Evolutionary conservation across 2,888 invertebrate genomes (phyloP).

Genomic region (Monoplex corrugatus): DNA sequence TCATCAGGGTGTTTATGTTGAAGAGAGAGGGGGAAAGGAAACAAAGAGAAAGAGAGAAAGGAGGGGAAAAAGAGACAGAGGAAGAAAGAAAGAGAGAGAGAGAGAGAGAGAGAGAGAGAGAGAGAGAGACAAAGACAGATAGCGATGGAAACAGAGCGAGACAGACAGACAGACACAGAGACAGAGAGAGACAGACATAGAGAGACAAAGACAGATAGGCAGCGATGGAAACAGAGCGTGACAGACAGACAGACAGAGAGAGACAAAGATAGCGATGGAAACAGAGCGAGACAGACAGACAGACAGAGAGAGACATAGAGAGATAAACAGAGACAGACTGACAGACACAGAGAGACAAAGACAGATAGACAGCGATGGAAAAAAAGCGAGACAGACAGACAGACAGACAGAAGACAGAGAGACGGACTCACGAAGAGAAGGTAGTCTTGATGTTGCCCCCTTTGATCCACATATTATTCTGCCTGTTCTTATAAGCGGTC

Average conservation of each 20-base stretch:
- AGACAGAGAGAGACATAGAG: too few relatives aligned
- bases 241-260: not conserved
- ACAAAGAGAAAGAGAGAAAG: not conserved
- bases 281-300: not conserved
- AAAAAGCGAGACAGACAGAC: not conserved
- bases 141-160: not conserved
- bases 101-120: not conserved
- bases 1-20: not conserved
- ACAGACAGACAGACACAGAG: not conserved
- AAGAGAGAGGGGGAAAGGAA: not conserved
- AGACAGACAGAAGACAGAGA: not conserved
- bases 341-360: too few relatives aligned
- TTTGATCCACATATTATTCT: conserved; percentile 51
- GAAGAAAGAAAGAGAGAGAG: not conserved
- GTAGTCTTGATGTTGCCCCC: conserved; percentile 44
- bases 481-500: conserved; percentile 53
- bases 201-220: not conserved
- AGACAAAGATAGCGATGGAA: not conserved
- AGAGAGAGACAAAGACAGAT: not conserved
- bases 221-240: not conserved
- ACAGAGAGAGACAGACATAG: not conserved
- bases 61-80: not conserved
- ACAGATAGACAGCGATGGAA: too few relatives aligned
- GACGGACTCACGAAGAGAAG: conserved; percentile 14
- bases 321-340: too few relatives aligned